A percentile compares a stretch with the other conserved stretches of the same genome.
phyloP scores from a whole-genome alignment of 2,797 vertebrate genomes.

The Spea hammondii region DNA sequence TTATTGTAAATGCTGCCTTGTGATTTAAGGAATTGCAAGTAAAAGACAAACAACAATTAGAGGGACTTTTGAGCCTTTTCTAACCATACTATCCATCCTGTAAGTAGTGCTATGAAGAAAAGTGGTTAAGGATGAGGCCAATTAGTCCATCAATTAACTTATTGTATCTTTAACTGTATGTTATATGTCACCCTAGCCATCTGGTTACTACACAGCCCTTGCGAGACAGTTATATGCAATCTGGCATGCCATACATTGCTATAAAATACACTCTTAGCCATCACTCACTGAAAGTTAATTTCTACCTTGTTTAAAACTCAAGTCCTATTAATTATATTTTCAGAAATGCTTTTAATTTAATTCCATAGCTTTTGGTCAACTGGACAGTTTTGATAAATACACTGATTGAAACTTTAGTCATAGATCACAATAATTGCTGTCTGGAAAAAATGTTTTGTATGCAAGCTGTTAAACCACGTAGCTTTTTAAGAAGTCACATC shows the following conservation, averaged over 20 bases:
- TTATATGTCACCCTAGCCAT: too few relatives aligned
- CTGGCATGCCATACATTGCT: too few relatives aligned
- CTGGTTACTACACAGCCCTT: too few relatives aligned
- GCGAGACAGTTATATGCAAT: too few relatives aligned
- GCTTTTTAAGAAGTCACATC: conserved; percentile 6
- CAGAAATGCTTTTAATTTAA: not conserved
- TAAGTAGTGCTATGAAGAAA: not conserved
- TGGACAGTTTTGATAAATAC: not conserved
- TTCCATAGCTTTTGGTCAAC: not conserved
- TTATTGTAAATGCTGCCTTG: too few relatives aligned
- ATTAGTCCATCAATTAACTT: too few relatives aligned
- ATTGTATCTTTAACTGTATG: too few relatives aligned
- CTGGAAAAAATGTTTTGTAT: conserved; percentile 14
- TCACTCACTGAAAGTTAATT: not conserved
- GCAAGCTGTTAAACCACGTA: conserved; percentile 13
- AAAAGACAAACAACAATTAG: too few relatives aligned
- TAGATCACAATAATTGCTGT: conserved; percentile 1
- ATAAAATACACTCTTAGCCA: not conserved
- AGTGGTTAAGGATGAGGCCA: not conserved
- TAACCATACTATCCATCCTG: not conserved
- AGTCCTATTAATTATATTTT: not conserved
- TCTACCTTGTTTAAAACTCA: not conserved
- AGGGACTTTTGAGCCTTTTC: not conserved
- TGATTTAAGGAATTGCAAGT: too few relatives aligned
- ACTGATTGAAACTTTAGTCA: not conserved